Conservation (phyloP, 2,113 vertebrate species). For the Lutjanus erythropterus region DNA sequence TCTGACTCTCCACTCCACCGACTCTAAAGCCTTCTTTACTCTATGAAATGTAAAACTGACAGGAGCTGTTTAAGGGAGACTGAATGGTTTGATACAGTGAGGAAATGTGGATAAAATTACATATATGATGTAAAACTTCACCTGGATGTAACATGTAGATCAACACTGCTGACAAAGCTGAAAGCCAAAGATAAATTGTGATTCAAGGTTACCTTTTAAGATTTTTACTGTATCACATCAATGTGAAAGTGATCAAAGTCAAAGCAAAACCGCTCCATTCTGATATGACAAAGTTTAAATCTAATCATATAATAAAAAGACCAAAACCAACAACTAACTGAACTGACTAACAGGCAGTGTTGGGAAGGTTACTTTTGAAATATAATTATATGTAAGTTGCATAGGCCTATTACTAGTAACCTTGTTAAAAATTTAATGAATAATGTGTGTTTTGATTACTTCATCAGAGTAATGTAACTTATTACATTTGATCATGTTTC, state of each 20-base stretch:
- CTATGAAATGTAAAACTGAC: neutral
- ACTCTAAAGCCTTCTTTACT: neutral
- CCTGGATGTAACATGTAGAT: neutral
- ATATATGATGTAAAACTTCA: neutral
- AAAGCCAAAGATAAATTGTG: neutral
- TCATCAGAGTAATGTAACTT: no score
- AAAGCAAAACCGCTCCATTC: neutral
- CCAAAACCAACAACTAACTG: no score
- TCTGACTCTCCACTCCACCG: no score
- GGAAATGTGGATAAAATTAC: neutral
- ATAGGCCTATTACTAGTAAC: no score
- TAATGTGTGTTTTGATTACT: no score
- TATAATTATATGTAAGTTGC: no score
- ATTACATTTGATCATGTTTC: no score
- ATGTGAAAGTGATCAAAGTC: neutral
- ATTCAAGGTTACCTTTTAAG: neutral
- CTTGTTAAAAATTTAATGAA: no score
- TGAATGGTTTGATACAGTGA: neutral
- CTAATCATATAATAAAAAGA: neutral
- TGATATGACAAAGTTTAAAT: neutral
- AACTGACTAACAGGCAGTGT: no score
- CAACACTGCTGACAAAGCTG: neutral
- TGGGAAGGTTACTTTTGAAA: no score
- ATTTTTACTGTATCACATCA: neutral
- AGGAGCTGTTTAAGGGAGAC: neutral